Percentiles rank a stretch among this genome's conserved stretches.
Conservation (phyloP, 1,140 invertebrate species). For the Heliconius nattereri region DNA sequence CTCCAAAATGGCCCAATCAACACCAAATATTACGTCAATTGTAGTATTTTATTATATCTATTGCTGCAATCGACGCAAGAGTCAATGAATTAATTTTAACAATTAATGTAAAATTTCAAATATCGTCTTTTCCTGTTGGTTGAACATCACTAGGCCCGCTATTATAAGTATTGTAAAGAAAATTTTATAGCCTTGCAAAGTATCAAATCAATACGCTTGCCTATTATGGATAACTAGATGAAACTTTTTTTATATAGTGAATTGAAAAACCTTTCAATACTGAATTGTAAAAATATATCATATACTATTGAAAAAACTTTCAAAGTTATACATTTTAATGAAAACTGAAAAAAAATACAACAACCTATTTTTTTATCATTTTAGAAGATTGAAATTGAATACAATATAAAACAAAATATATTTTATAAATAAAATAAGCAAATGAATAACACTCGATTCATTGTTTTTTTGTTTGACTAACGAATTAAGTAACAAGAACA, state of each 20-base stretch:
- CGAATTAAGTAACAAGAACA: conserved; percentile 1
- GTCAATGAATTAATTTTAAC: too few species aligned
- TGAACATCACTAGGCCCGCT: neutral
- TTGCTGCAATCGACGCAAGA: too few species aligned
- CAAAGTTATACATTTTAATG: neutral
- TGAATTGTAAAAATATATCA: neutral
- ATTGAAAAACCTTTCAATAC: neutral
- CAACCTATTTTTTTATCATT: neutral
- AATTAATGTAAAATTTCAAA: neutral
- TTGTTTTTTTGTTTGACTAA: conserved; percentile 2
- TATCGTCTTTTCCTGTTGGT: neutral
- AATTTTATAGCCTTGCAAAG: conserved; percentile 7
- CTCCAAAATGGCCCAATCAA: too few species aligned
- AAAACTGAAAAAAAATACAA: neutral
- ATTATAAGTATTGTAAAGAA: neutral
- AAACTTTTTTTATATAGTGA: neutral
- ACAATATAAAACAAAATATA: neutral
- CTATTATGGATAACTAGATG: conserved; percentile 9
- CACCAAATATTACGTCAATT: too few species aligned
- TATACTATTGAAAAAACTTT: conserved; percentile 1
- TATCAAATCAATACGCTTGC: conserved; percentile 7
- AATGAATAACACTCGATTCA: neutral
- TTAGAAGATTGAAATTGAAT: neutral
- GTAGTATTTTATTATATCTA: too few species aligned
- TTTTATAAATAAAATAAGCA: neutral